Evolutionary conservation across 2,888 invertebrate genomes (phyloP), one percentile per base, ranked within the genome.

Genomic region (Oscheius onirici): DNA sequence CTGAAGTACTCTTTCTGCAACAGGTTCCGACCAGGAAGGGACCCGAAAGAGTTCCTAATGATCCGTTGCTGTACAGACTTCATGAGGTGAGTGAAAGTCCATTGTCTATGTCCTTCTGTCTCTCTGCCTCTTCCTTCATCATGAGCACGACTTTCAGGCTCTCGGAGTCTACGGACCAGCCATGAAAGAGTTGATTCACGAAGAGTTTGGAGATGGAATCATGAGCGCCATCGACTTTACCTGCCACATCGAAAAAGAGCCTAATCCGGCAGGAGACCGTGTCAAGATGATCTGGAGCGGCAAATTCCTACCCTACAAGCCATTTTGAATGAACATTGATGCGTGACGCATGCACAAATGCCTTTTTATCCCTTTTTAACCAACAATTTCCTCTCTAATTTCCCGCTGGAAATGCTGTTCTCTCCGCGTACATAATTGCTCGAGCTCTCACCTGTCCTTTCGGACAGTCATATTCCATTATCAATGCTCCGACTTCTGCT

Each of bases 211-310:
- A 20, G 66, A 66, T n/a, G 66, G 66, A 52, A 66, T 66, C 26
- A 66, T 66, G 66, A 66, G 66, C 40, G 66, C 66, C 52, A 66
- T 66, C n/a, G 66, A 66, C 54, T 66, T 66, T 20, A 66, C 52
- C 15, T 51, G 51, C 11, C 41, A 52, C 43, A 34, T 66, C 10
- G 15, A 34, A 13, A 34, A 52, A 40, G 66, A 66, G n/a, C 13
- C 15, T 2, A 66, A 66, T 20, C 52, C 34, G 24, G 43, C 34
- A 6, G 66, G 66, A n/a, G 66, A 66, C 26, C 24, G 66, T 13
- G 66, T 66, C 11, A 66, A 66, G 43, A 66, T 66, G 66, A 52
- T 40, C 26, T 66, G 66, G 66, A 66, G 66, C 22, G 66, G 66
- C 11, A 66, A 66, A 40, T 66, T 66, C 54, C 55, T 66, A 15